These are phyloP conservation scores for Drosophila navojoa DNA, from an alignment of 1,140 invertebrate genomes.

Conservation along the genomic window DNA sequence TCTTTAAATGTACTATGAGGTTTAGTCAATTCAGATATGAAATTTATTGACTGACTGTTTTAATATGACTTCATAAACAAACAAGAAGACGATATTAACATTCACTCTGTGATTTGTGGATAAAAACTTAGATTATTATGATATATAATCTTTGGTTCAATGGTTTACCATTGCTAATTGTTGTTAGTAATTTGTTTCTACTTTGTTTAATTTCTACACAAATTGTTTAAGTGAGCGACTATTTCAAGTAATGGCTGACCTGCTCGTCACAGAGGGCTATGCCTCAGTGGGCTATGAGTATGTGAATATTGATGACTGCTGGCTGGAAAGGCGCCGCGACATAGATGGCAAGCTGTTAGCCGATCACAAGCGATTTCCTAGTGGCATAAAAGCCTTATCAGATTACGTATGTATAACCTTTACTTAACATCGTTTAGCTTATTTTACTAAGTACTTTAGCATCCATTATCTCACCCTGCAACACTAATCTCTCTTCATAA, in stretches of 20 bases:
- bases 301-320: conserved; percentile 98
- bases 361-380: conserved; percentile 94
- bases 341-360: conserved; percentile 91
- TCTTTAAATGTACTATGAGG: not conserved
- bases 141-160: no score
- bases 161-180: no score
- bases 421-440: no score
- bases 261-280: conserved; percentile 94
- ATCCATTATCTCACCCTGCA: no score
- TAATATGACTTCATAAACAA: no score
- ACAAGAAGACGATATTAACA: no score
- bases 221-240: conserved; percentile 89
- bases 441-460: no score
- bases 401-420: conserved; percentile 91
- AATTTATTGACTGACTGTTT: not conserved
- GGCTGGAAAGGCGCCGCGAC: conserved; percentile 93
- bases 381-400: conserved; percentile 94
- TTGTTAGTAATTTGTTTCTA: not conserved
- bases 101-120: no score
- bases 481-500: no score
- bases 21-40: not conserved
- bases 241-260: conserved; percentile 96
- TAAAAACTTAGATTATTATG: no score
- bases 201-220: not conserved
- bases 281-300: conserved; percentile 95